phyloP scores from a whole-genome alignment of 2,888 invertebrate genomes.

The Mythimna impura region DNA sequence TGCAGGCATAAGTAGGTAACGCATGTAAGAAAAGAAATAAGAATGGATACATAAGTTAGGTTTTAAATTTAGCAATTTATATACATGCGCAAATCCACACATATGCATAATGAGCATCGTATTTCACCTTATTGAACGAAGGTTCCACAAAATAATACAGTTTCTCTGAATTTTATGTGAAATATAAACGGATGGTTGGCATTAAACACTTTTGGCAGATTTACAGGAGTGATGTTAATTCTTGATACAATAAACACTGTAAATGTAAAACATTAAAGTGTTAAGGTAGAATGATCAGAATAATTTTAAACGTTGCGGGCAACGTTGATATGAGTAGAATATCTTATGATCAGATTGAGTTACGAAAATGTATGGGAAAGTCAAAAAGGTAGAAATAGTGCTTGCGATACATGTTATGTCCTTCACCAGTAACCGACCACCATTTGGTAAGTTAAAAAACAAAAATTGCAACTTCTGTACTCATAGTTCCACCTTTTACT shows the following conservation, averaged over 20 bases:
- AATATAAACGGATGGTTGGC: constrained; percentile 25
- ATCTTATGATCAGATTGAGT: not conserved
- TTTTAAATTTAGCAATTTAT: not conserved
- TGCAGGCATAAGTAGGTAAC: constrained; percentile 37
- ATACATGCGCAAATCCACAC: constrained; percentile 17
- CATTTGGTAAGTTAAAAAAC: constrained; percentile 1
- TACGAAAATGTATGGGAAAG: not conserved
- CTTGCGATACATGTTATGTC: constrained; percentile 19
- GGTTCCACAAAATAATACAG: constrained; percentile 26
- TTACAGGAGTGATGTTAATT: constrained; percentile 8
- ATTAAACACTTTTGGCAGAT: constrained; percentile 28
- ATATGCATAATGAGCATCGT: constrained; percentile 5
- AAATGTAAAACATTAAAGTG: constrained; percentile 10
- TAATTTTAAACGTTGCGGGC: not conserved
- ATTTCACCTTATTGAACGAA: constrained; percentile 36
- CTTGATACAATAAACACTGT: constrained; percentile 22
- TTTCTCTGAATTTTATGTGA: constrained; percentile 20
- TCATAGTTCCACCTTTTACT: constrained; percentile 48
- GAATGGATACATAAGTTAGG: not conserved
- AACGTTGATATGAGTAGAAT: not conserved
- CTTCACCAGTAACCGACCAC: constrained; percentile 31
- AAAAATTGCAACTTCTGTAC: not conserved
- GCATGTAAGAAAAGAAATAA: constrained; percentile 15
- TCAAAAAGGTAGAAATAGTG: constrained; percentile 17
- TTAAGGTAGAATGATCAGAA: not conserved